A percentile compares a stretch with the other conserved stretches of the same genome.
Evolutionary conservation across 2,888 invertebrate species (phyloP).

Genomic region (Acleris emargana): DNA sequence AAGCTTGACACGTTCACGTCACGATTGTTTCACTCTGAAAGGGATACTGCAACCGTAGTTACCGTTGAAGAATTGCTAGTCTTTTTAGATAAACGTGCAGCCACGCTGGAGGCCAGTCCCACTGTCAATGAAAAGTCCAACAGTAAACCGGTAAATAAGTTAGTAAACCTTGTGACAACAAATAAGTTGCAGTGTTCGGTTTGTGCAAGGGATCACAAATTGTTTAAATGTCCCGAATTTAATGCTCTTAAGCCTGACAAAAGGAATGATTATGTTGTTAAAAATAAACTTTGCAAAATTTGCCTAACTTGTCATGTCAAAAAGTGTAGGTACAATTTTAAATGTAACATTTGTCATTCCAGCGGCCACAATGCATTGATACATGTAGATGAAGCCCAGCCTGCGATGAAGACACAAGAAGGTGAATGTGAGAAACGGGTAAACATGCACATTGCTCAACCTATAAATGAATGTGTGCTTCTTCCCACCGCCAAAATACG

Average conservation of each 20-base stretch:
- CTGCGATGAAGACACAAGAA: background rate
- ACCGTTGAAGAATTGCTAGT: background rate
- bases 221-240: slow-evolving; percentile 17
- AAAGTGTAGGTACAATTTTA: slow-evolving; percentile 15
- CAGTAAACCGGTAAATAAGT: background rate
- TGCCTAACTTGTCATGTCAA: slow-evolving; percentile 3
- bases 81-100: background rate
- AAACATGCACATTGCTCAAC: background rate
- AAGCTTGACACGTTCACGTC: slow-evolving; percentile 1
- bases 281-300: slow-evolving; percentile 10
- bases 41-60: background rate
- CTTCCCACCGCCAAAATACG: slow-evolving; percentile 12
- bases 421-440: background rate
- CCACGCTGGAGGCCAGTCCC: background rate
- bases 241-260: background rate
- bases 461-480: background rate
- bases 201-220: background rate
- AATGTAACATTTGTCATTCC: slow-evolving; percentile 2
- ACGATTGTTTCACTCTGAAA: background rate
- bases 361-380: slow-evolving; percentile 17
- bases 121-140: background rate
- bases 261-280: background rate
- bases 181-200: too few species aligned
- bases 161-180: background rate
- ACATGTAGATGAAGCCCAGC: background rate